Conservation (phyloP, 2,888 invertebrate species). For the Epinotia bilunana region DNA sequence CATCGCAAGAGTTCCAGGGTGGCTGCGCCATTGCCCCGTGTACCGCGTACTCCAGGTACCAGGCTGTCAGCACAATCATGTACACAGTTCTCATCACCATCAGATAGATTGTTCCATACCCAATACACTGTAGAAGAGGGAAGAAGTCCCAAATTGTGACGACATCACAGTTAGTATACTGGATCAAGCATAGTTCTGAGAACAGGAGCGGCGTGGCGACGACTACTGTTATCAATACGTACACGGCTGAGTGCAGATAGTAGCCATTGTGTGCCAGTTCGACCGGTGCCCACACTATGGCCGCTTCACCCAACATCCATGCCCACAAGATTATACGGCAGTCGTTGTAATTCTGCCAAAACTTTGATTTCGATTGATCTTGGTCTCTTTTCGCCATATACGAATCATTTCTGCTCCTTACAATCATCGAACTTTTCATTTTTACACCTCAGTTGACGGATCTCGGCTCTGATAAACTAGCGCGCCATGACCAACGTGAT, state of each 20-base stretch:
- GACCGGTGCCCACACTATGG: conserved; percentile 52
- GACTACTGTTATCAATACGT: conserved; percentile 62
- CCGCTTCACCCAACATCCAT: conserved; percentile 74
- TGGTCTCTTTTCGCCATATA: conserved; percentile 6
- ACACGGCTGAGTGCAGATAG: conserved; percentile 60
- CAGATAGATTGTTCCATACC: conserved; percentile 65
- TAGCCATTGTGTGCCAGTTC: conserved; percentile 68
- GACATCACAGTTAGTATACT: conserved; percentile 70
- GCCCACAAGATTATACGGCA: conserved; percentile 69
- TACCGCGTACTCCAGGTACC: conserved; percentile 72
- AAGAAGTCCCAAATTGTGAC: conserved; percentile 73
- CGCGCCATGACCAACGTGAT: conserved; percentile 1
- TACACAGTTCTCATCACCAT: conserved; percentile 66
- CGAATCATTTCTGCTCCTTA: not conserved
- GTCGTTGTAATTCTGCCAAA: conserved; percentile 65
- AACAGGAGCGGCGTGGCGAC: conserved; percentile 74
- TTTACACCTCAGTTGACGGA: not conserved
- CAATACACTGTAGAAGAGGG: conserved; percentile 69
- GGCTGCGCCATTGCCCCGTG: conserved; percentile 66
- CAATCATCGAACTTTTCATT: not conserved
- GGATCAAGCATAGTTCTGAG: conserved; percentile 74
- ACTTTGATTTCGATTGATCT: conserved; percentile 3
- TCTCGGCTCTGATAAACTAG: not conserved
- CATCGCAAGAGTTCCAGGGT: conserved; percentile 72
- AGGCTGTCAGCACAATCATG: conserved; percentile 63